Evolutionary conservation across 1,140 invertebrate species (phyloP), one percentile per base, ranked within the genome.

Genomic region (Drosophila insularis): DNA sequence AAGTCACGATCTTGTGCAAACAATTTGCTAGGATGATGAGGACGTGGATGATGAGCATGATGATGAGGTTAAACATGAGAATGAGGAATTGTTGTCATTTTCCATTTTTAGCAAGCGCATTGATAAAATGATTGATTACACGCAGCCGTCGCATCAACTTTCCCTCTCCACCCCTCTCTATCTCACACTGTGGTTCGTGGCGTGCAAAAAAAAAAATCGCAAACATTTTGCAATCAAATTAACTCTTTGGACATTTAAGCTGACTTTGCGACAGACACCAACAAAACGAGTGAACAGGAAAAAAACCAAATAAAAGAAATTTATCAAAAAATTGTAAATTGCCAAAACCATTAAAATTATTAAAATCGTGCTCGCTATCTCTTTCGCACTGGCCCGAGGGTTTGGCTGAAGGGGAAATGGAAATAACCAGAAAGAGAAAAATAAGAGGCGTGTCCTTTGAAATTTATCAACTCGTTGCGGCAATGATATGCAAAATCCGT

Each of bases 211-310:
- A 61, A 60, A 59, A 85, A 84, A 79, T 73, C 76, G 63, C 74
- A 73, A 89, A 89, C 84, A 89, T 89, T 89, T 89, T 80, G 84
- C 84, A 89, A 89, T 89, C 84, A 89, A 89, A 89, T 89, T 89
- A 89, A 89, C 84, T 89, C 84, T 89, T 89, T 87, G 81, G 64
- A 81, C 73, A 80, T 73, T 89, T 84, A 84, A 89, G 84, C 81
- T 69, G 78, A 58, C 55, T 58, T 58, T 32, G 59, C 21, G 14
- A 50, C 32, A 40, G 19, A 8, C 21, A 32, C 40, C 32, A 55
- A 32, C 39, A 13, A 54, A 71, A 60, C 39, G 39, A 40, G 13
- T 40, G 10, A 40, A 40, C 39, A 11, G 11, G 7, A 21, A 46
- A 19, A 46, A 46, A 43, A 10, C 19, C 5, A 6, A 60, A 81